Evolutionary conservation across 2,113 vertebrate species (phyloP).

Genomic region (Callocephalon fimbriatum): DNA sequence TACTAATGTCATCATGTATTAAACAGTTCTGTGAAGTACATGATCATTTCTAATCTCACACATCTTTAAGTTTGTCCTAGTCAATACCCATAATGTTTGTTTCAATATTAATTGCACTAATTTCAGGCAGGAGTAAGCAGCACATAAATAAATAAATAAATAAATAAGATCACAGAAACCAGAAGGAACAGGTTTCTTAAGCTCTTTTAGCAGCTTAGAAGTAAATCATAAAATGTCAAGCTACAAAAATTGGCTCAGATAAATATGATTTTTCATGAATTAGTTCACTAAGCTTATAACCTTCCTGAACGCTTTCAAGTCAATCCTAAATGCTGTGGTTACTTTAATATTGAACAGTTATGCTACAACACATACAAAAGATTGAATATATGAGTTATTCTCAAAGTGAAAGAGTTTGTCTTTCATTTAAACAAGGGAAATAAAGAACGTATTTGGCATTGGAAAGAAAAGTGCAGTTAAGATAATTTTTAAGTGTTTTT

Average conservation of each 20-base stretch:
- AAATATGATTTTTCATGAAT: conserved; percentile 73
- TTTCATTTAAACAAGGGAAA: conserved; percentile 29
- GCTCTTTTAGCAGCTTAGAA: conserved; percentile 79
- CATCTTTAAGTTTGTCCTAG: conserved; percentile 40
- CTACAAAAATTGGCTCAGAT: conserved; percentile 77
- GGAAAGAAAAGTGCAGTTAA: neutral
- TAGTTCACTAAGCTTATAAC: conserved; percentile 77
- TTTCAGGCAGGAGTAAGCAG: conserved; percentile 73
- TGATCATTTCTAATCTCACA: conserved; percentile 34
- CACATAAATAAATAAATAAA: neutral
- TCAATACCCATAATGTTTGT: conserved; percentile 21
- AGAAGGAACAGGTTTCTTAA: conserved; percentile 75
- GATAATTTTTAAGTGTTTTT: neutral
- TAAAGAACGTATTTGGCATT: neutral
- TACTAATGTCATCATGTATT: neutral
- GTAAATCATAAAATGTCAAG: conserved; percentile 80
- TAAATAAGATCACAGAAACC: conserved; percentile 16
- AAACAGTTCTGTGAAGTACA: neutral
- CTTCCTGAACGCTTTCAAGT: conserved; percentile 70
- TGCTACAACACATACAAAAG: conserved; percentile 36
- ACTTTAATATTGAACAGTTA: conserved; percentile 64
- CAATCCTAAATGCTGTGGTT: conserved; percentile 69
- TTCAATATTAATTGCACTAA: conserved; percentile 67
- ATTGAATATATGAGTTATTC: conserved; percentile 2
- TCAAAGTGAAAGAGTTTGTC: conserved; percentile 7